Conservation (phyloP, 2,888 invertebrate genomes). For the Yponomeuta plumbellus region DNA sequence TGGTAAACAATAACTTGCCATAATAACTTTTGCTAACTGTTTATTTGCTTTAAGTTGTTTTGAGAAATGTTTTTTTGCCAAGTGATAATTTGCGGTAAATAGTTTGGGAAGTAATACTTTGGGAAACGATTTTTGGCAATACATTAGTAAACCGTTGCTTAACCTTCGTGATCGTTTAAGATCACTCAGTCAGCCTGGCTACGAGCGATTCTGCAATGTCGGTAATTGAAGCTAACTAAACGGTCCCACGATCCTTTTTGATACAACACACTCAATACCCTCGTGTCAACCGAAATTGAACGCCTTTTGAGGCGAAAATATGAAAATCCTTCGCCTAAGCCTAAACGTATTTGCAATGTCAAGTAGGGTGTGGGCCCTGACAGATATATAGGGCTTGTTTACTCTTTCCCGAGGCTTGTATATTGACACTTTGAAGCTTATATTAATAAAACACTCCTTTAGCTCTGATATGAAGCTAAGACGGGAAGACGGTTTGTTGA, state of each 20-base stretch:
- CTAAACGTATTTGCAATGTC: conserved; percentile 3
- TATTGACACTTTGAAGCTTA: neutral
- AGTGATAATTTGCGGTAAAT: no score
- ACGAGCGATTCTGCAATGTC: neutral
- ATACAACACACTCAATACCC: neutral
- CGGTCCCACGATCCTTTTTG: neutral
- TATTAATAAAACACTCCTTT: neutral
- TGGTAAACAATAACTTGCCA: no score
- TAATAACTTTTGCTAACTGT: no score
- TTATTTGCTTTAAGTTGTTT: no score
- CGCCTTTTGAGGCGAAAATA: neutral
- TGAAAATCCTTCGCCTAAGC: neutral
- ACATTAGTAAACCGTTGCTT: no score
- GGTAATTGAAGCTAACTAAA: neutral
- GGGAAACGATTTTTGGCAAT: no score
- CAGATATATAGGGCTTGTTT: neutral
- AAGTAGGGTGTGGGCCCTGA: neutral
- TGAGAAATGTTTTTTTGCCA: no score
- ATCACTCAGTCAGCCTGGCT: no score
- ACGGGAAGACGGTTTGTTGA: no score
- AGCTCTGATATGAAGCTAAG: no score
- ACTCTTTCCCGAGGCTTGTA: neutral
- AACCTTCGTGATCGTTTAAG: no score
- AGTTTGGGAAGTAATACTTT: no score
- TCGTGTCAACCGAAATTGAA: neutral